These are phyloP conservation scores for Eulemur macaco DNA, from an alignment of 2,113 vertebrate species.

Conservation along the genomic window DNA sequence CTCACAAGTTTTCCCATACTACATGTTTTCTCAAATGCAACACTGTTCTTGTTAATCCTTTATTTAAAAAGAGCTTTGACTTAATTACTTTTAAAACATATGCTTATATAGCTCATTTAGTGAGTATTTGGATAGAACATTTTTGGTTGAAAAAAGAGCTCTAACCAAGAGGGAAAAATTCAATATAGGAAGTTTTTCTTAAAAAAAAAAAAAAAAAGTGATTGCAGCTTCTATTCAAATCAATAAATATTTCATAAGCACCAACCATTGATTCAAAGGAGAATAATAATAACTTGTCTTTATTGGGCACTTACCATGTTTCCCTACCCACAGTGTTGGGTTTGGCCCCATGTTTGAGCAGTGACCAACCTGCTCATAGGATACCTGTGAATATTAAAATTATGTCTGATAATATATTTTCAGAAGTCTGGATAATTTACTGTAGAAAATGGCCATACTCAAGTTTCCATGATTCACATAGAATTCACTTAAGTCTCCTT, in stretches of 20 bases:
- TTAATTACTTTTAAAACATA: background rate
- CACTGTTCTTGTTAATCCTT: background rate
- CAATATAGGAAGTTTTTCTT: background rate
- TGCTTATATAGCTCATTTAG: background rate
- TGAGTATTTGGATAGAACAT: background rate
- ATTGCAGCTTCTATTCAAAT: background rate
- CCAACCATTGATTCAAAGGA: slow-evolving; percentile 1
- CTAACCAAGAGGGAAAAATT: background rate
- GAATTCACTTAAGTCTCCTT: background rate
- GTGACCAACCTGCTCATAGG: background rate
- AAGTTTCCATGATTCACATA: background rate
- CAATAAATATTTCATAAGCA: slow-evolving; percentile 4
- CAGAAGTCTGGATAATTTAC: background rate
- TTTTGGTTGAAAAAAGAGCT: slow-evolving; percentile 16
- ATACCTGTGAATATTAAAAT: background rate
- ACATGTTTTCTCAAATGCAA: background rate
- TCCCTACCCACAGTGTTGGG: background rate
- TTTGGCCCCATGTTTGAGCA: background rate
- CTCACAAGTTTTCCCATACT: background rate
- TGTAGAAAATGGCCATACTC: background rate
- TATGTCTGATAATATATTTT: background rate
- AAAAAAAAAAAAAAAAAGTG: background rate
- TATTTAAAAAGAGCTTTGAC: background rate
- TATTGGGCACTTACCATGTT: background rate
- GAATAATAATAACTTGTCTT: background rate